Base-by-base conservation (phyloP, 2,888 invertebrate genomes). In the Axea sp. region DNA sequence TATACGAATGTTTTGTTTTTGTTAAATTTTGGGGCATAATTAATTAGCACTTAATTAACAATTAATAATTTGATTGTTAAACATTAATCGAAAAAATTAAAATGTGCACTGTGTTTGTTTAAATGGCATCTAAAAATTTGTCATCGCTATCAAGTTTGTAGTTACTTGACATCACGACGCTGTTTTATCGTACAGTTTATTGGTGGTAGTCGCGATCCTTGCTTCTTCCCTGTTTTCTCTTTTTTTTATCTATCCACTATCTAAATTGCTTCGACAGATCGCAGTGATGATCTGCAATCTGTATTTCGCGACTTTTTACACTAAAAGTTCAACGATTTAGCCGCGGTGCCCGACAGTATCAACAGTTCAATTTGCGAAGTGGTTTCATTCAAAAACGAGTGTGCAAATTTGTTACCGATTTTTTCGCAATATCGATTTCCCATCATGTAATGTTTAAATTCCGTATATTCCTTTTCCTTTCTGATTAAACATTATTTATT, bases 191-290 rank as follows among this genome's bases (percentile, higher is more conserved):
- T 17, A 43, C 31, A 59, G 53, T 75, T 65, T 65, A 75, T 71
- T 62, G 55, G 55, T 57, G 47, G 30, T 59, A 49, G n/a, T 62
- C 62, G 30, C 49, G 62, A 43, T 17, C 17, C n/a, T 31, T 45
- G 11, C 43, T 28, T 22, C 17, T 33, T 6, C 55, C 31, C 7
- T 45, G n/a, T 17, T 37, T 35, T 12, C 17, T 12, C 9, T 35
- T 24, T 47, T 49, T 62, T 64, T 74, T 39, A 9, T 11, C 19
- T 33, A 45, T 67, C 51, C 51, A 64, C 64, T 69, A 57, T 37
- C 69, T 55, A 74, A 74, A 74, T 74, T 69, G 74, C 69, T 69
- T 74, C 69, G 59, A 51, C 45, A 33, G 60, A 59, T 57, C 49
- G 35, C 35, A 28, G 15, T 30, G 67, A 67, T 67, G 57, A 67